Percentiles rank a stretch among this genome's conserved stretches.
These are phyloP conservation scores for Anguilla megastoma DNA, from an alignment of 2,797 vertebrate genomes.

Conservation along the genomic window DNA sequence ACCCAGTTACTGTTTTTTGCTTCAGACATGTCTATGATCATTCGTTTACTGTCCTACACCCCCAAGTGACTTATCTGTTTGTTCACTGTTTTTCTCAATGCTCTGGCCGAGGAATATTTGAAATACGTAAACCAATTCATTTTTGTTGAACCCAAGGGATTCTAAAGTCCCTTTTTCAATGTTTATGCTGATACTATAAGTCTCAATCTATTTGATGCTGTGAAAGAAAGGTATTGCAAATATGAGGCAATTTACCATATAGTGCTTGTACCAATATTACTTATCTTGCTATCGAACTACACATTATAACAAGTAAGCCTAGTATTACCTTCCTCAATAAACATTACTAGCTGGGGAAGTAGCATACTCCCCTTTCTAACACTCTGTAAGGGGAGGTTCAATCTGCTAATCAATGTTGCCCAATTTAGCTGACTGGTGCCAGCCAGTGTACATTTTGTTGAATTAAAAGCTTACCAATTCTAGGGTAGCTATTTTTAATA, in stretches of 20 bases:
- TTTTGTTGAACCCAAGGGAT: not conserved
- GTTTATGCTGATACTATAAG: not conserved
- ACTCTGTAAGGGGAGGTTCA: no score
- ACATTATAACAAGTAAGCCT: not conserved
- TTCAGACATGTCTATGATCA: not conserved
- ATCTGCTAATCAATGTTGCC: no score
- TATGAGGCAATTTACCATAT: not conserved
- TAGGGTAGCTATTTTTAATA: no score
- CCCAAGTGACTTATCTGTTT: not conserved
- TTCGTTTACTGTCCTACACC: not conserved
- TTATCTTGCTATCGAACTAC: conserved; percentile 36
- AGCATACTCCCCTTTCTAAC: no score
- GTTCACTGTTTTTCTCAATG: not conserved
- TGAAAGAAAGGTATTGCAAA: not conserved
- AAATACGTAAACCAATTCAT: not conserved
- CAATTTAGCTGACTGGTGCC: no score
- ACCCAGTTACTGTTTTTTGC: not conserved
- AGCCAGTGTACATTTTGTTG: no score
- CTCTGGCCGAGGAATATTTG: not conserved
- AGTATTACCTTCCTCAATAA: not conserved
- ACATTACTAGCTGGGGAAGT: not conserved
- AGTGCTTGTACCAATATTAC: not conserved
- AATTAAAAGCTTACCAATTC: no score
- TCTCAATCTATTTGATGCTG: no score
- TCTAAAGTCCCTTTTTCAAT: no score